phyloP scores from a whole-genome alignment of 2,113 vertebrate species.

The Lampris megalopsis region DNA sequence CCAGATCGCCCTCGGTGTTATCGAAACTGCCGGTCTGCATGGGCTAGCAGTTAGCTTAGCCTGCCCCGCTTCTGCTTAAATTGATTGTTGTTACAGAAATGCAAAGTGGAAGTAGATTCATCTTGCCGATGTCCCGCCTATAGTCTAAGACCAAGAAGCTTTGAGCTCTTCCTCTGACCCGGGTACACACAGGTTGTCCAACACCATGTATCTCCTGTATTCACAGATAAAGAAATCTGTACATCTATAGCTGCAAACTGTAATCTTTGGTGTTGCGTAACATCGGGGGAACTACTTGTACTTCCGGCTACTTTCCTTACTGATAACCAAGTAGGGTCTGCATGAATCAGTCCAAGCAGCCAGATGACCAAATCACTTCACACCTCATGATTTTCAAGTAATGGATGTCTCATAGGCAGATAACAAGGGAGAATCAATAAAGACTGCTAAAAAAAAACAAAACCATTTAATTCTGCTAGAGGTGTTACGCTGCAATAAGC shows the following conservation, averaged over 20 bases:
- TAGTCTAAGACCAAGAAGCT: too few species aligned
- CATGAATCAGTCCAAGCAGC: constrained; percentile 22
- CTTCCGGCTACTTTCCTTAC: not conserved
- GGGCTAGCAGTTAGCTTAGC: too few species aligned
- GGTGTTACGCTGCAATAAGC: too few species aligned
- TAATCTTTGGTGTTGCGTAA: constrained; percentile 45
- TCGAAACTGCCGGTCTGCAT: too few species aligned
- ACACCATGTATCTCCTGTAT: too few species aligned
- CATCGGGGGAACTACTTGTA: not conserved
- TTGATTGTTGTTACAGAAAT: too few species aligned
- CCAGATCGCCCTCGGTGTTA: too few species aligned
- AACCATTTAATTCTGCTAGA: not conserved
- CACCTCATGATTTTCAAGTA: not conserved
- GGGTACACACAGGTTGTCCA: too few species aligned
- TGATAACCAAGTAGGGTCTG: constrained; percentile 42
- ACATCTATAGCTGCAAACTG: not conserved
- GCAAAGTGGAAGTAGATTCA: too few species aligned
- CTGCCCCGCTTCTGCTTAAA: too few species aligned
- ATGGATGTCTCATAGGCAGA: constrained; percentile 21
- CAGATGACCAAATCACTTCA: not conserved
- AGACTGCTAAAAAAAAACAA: not conserved
- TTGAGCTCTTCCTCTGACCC: not conserved
- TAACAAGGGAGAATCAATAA: not conserved
- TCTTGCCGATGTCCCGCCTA: too few species aligned
- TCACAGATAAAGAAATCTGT: constrained; percentile 56